These are phyloP conservation scores for Lysiphlebus fabarum DNA, from an alignment of 1,140 invertebrate genomes.

Conservation along the genomic window DNA sequence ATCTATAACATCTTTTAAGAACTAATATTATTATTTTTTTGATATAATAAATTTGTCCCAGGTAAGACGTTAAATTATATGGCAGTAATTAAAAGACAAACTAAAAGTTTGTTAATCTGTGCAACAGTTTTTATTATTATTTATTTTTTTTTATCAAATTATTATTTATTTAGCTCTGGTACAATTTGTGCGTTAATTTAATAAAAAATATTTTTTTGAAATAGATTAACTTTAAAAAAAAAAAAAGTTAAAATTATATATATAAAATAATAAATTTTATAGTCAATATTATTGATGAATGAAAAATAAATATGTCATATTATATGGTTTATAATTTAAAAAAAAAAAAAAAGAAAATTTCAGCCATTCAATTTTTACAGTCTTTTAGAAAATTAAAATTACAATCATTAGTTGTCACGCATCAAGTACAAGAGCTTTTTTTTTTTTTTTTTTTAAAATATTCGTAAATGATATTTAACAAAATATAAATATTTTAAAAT, in stretches of 20 bases:
- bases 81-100: slow-evolving; percentile 48
- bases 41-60: slow-evolving; percentile 46
- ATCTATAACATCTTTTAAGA: slow-evolving; percentile 51
- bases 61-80: slow-evolving; percentile 52
- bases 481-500: background rate
- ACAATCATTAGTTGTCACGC: no score
- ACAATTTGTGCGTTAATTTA: slow-evolving; percentile 3
- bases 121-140: background rate
- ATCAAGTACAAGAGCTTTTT: background rate
- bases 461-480: background rate
- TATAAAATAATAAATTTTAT: background rate
- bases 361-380: no score
- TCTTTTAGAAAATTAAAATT: no score
- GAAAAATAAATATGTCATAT: no score
- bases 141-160: background rate
- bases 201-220: background rate
- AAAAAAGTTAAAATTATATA: background rate
- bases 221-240: background rate
- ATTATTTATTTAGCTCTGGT: slow-evolving; percentile 4
- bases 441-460: background rate
- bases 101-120: slow-evolving; percentile 28
- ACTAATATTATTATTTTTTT: slow-evolving; percentile 31
- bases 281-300: no score
- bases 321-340: no score
- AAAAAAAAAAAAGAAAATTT: no score